Base-by-base conservation (phyloP, 2,113 vertebrate genomes). In the Hydrochoerus hydrochaeris region DNA sequence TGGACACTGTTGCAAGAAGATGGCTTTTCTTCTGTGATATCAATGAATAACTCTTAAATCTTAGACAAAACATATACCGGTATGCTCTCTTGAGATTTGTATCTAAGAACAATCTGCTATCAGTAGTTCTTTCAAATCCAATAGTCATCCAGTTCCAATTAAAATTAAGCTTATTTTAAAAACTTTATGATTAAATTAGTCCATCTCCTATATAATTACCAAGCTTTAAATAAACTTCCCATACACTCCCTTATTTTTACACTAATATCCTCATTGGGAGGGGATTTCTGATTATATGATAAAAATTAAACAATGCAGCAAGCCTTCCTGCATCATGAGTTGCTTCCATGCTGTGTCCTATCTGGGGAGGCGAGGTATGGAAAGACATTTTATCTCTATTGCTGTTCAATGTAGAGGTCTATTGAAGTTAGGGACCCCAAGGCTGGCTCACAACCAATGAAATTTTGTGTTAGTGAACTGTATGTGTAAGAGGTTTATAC, bases 101-200 rank as follows among this genome's bases (percentile, higher is more conserved):
- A 87, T 35, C n/a, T 52, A 88, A 85, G 85, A 92, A 85, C 46
- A 84, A 32, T 32, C 57, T 82, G 17, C 2, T 22, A 32, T 35
- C 41, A 91, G 26, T 67, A 88, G 54, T 38, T n/a, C 22, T 93
- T 95, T 95, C 83, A 82, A 92, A 75, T 30, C 13, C 60, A 78
- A 58, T 4, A 62, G 62, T 38, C 54, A 95, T 52, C 13, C 80
- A 49, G 35, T 78, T 91, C 19, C 94, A 49, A 81, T 65, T 60
- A 77, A 93, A 91, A 65, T 93, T 8, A 38, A 38, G 11, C 22
- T 32, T 54, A 49, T 85, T 90, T 84, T 62, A 54, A 80, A 44
- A 84, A 65, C 16, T 78, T 78, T 22, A 60, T 67, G 28, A 24
- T 93, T 71, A 63, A 32, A 44, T 75, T 82, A 88, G 71, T 69